phyloP scores from a whole-genome alignment of 2,797 vertebrate species.

The Chaetophractus vellerosus region DNA sequence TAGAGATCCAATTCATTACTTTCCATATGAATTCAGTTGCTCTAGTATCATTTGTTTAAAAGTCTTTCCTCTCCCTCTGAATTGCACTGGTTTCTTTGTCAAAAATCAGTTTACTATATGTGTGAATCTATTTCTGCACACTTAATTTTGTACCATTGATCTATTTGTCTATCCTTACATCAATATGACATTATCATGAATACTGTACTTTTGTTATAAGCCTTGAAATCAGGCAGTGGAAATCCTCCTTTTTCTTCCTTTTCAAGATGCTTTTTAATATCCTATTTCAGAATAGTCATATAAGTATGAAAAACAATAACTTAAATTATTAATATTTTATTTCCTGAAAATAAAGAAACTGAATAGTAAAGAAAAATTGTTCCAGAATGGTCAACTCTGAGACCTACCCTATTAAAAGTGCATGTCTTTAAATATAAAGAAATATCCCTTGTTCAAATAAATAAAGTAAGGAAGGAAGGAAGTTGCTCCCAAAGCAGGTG shows the following conservation, averaged over 20 bases:
- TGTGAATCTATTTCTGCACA: too few species aligned
- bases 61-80: neutral
- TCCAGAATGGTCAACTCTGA: neutral
- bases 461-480: too few species aligned
- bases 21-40: neutral
- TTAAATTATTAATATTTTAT: neutral
- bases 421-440: neutral
- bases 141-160: neutral
- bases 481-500: too few species aligned
- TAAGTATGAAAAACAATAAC: neutral
- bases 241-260: neutral
- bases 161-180: neutral
- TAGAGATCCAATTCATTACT: neutral
- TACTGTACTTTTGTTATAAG: neutral
- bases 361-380: neutral
- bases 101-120: constrained; percentile 3
- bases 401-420: neutral
- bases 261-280: neutral
- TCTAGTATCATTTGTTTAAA: neutral
- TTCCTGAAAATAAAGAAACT: neutral
- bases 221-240: neutral
- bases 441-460: neutral
- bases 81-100: neutral
- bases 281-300: neutral
- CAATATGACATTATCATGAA: neutral